Percentiles rank a stretch among this genome's conserved stretches.
phyloP scores from a whole-genome alignment of 1,140 invertebrate genomes.

The Melanaphis sacchari region DNA sequence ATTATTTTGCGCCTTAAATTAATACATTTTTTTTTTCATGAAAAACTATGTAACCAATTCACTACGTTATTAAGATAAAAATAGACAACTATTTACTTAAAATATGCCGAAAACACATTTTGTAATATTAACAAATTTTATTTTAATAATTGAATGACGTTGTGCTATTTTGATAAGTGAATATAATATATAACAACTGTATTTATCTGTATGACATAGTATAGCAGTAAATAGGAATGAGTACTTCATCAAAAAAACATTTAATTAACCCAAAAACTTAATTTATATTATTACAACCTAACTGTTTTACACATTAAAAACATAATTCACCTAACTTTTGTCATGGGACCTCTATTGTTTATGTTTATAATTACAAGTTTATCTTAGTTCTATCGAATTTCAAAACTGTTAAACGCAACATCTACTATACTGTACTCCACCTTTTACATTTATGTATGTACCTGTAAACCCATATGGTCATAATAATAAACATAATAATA shows the following conservation, averaged over 20 bases:
- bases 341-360: not conserved
- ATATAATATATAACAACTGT: not conserved
- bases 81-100: not conserved
- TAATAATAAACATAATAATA: conserved; percentile 1
- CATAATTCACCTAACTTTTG: not conserved
- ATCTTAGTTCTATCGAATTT: not conserved
- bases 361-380: conserved; percentile 11
- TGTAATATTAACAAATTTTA: not conserved
- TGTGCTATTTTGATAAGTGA: not conserved
- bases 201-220: not conserved
- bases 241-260: not conserved
- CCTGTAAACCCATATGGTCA: not conserved
- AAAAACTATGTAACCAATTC: not conserved
- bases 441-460: not conserved
- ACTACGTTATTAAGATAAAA: not conserved
- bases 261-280: not conserved
- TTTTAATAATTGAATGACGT: not conserved
- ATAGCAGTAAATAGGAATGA: not conserved
- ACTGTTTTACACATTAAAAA: conserved; percentile 15
- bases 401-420: not conserved
- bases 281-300: not conserved
- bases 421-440: not conserved
- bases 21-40: not conserved
- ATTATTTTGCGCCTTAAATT: not conserved
- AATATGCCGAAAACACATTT: not conserved